Evolutionary conservation across 2,113 vertebrate species (phyloP).

Genomic region (Mystacornis crossleyi): DNA sequence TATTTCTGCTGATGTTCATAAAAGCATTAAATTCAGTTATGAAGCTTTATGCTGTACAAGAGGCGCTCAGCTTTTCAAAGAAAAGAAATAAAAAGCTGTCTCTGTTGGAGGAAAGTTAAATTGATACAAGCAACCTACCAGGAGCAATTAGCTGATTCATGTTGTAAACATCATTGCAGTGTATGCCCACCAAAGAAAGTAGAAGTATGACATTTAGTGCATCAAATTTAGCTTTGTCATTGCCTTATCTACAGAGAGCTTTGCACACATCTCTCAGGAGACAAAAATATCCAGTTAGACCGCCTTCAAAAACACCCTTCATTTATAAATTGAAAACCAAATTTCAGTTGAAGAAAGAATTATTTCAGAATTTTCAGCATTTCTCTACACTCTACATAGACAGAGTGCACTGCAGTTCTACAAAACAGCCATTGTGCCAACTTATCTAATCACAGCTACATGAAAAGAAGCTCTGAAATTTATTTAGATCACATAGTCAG

Average conservation of each 20-base stretch:
- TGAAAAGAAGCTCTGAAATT: conserved; percentile 26
- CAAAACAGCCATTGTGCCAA: not conserved
- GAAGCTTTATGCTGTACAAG: not conserved
- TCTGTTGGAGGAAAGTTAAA: conserved; percentile 13
- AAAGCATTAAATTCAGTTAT: not conserved
- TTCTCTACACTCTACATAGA: not conserved
- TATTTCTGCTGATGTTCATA: conserved; percentile 9
- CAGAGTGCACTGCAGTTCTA: not conserved
- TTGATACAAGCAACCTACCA: not conserved
- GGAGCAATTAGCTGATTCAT: conserved; percentile 22
- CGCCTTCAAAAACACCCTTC: not conserved
- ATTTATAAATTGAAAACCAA: not conserved
- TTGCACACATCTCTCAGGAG: not conserved
- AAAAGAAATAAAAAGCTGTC: not conserved
- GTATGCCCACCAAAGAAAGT: not conserved
- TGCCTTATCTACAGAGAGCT: not conserved
- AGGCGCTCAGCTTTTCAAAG: not conserved
- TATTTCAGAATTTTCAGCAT: not conserved
- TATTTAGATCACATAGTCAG: conserved; percentile 54
- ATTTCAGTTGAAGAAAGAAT: not conserved
- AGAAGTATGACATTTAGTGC: not conserved
- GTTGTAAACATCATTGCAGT: not conserved
- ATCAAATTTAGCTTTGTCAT: conserved; percentile 6
- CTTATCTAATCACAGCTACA: conserved; percentile 31
- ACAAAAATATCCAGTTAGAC: not conserved